Conservation (phyloP, 2,888 invertebrate genomes). For the Plutella xylostella region DNA sequence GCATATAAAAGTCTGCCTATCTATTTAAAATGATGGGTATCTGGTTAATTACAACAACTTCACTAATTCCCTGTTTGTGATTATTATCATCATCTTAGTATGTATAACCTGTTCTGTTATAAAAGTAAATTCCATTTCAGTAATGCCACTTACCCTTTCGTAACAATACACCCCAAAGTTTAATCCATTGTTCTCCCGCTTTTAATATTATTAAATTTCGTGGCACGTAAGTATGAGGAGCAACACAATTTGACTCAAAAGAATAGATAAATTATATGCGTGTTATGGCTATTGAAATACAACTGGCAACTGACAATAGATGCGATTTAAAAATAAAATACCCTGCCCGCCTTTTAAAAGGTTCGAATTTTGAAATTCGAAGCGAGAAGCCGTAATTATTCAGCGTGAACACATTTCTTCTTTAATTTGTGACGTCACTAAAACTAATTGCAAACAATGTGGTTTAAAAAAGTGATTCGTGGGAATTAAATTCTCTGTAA, state of each 20-base stretch:
- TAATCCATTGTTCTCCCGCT: slow-evolving; percentile 7
- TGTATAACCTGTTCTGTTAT: slow-evolving; percentile 3
- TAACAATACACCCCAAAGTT: slow-evolving; percentile 5
- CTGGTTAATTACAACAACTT: too few species aligned
- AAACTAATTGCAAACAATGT: slow-evolving; percentile 50
- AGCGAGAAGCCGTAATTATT: slow-evolving; percentile 45
- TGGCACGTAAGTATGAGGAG: slow-evolving; percentile 21
- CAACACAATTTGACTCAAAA: slow-evolving; percentile 18
- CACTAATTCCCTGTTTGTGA: too few species aligned
- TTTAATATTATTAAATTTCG: slow-evolving; percentile 19
- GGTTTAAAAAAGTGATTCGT: slow-evolving; percentile 43
- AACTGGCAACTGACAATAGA: slow-evolving; percentile 32
- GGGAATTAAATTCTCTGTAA: slow-evolving; percentile 44
- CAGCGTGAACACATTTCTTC: slow-evolving; percentile 64
- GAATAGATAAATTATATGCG: slow-evolving; percentile 40
- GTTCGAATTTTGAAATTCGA: slow-evolving; percentile 26
- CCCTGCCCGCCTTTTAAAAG: too few species aligned
- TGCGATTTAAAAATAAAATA: not conserved
- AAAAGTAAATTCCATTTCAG: slow-evolving; percentile 1
- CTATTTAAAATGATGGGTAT: too few species aligned
- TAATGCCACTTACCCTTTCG: not conserved
- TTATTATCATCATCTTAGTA: slow-evolving; percentile 1
- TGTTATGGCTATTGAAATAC: slow-evolving; percentile 36
- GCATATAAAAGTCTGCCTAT: too few species aligned
- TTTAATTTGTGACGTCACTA: slow-evolving; percentile 22